Evolutionary conservation across 2,113 vertebrate genomes (phyloP).

Genomic region (Trichomycterus rosablanca): DNA sequence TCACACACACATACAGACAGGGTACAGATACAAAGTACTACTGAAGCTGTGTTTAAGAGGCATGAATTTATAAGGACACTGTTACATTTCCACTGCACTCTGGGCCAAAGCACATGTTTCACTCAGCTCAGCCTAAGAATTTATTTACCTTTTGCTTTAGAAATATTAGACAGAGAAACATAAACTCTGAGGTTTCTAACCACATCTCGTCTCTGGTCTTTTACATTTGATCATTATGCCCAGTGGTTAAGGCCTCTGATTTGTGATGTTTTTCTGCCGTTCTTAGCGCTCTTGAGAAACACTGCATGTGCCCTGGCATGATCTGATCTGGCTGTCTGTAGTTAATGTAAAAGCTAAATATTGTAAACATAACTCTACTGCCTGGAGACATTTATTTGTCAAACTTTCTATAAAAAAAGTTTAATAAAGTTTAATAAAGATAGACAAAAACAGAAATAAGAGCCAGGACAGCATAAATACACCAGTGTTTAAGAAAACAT

Average conservation of each 20-base stretch:
- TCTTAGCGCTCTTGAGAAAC: constrained; percentile 37
- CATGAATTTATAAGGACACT: constrained; percentile 26
- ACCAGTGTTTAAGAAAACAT: no score
- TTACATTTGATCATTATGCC: constrained; percentile 60
- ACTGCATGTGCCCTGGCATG: constrained; percentile 31
- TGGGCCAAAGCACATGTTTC: constrained; percentile 67
- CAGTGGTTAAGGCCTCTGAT: constrained; percentile 60
- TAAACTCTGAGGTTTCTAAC: constrained; percentile 48
- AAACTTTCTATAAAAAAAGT: constrained; percentile 30
- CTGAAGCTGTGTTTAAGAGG: constrained; percentile 12
- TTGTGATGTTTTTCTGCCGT: constrained; percentile 41
- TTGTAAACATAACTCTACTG: constrained; percentile 16
- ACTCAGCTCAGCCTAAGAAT: constrained; percentile 64
- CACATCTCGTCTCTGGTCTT: constrained; percentile 36
- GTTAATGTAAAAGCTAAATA: constrained; percentile 29
- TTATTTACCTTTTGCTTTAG: constrained; percentile 67
- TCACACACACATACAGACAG: no score
- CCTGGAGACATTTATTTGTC: no score
- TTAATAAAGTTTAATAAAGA: constrained; percentile 9
- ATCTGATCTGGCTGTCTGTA: constrained; percentile 10
- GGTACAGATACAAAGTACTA: no score
- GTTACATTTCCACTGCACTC: constrained; percentile 23
- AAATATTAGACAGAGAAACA: constrained; percentile 66
- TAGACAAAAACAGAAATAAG: neutral
- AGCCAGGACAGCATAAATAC: constrained; percentile 16